Conservation (phyloP, 2,797 vertebrate species). For the Cyclura pinguis region DNA sequence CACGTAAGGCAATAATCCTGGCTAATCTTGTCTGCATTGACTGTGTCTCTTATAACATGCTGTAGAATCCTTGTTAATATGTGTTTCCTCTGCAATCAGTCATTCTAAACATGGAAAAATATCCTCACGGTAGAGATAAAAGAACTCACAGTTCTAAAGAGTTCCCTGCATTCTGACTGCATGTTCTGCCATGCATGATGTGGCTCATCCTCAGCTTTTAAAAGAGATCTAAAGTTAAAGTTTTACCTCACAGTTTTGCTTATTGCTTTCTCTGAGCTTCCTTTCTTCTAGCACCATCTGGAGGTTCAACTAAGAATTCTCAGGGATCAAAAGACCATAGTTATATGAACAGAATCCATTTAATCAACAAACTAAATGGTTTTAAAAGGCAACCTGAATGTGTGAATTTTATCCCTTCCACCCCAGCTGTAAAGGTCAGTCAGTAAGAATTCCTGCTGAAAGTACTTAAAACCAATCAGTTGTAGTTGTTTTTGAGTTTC, state of each 20-base stretch:
- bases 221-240: neutral
- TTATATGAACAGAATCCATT: neutral
- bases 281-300: constrained; percentile 34
- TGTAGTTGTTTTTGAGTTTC: neutral
- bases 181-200: neutral
- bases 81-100: neutral
- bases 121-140: neutral
- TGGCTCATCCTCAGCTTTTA: neutral
- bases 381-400: neutral
- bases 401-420: neutral
- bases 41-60: neutral
- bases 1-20: neutral
- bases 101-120: neutral
- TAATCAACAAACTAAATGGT: neutral
- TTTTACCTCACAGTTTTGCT: neutral
- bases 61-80: too few species aligned
- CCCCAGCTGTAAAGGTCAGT: too few species aligned
- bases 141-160: neutral
- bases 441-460: neutral
- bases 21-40: neutral
- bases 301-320: constrained; percentile 15
- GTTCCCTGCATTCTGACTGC: neutral
- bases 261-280: neutral
- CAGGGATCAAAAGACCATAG: neutral
- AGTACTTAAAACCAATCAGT: neutral